Evolutionary conservation across 2,797 vertebrate species (phyloP), one percentile per base, ranked within the genome.

Genomic region (Catostomus latipinnis): DNA sequence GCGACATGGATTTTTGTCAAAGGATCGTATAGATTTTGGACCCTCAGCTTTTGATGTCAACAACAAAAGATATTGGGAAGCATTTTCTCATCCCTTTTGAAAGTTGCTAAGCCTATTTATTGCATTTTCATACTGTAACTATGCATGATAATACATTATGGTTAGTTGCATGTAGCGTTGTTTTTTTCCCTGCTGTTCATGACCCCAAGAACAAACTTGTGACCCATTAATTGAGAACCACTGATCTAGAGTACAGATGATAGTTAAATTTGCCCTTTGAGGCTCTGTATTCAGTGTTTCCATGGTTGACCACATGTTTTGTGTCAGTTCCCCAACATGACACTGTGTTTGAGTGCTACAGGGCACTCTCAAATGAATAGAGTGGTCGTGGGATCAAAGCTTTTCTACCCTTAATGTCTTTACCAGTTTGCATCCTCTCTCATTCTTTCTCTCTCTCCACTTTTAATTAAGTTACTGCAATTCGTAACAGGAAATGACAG

Each of bases 301-400:
- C 78, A 76, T 67, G 73, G 86, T 81, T 63, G 62, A 86, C 87
- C 90, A 88, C 86, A 89, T 90, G 87, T 89, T 91, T 90, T 86
- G 84, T 88, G 88, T 90, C 83, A 83, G 71, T 84, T 86, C 82
- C 87, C 87, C 86, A 87, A 89, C 86, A 86, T 89, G 87, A 90
- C 77, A 80, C 82, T 86, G 88, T 84, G 74, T 77, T 76, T 82
- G 80, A 87, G 84, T 83, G 68, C 80, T 79, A 81, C 53, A 82
- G 74, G 48, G 76, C 81, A 84, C 86, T 81, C 56, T 52, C 88
- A 90, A 85, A 84, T 84, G 86, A 86, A 87, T 81, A 85, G 82
- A 87, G 85, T 84, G 87, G 84, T 80, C 81, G 34, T 76, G 68
- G 87, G 90, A 92, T 93, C 89, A 92, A 91, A 92, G 91, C 81